Percentiles rank a stretch among this genome's conserved stretches.
These are phyloP conservation scores for Drosophila orena DNA, from an alignment of 1,140 invertebrate genomes.

Conservation along the genomic window DNA sequence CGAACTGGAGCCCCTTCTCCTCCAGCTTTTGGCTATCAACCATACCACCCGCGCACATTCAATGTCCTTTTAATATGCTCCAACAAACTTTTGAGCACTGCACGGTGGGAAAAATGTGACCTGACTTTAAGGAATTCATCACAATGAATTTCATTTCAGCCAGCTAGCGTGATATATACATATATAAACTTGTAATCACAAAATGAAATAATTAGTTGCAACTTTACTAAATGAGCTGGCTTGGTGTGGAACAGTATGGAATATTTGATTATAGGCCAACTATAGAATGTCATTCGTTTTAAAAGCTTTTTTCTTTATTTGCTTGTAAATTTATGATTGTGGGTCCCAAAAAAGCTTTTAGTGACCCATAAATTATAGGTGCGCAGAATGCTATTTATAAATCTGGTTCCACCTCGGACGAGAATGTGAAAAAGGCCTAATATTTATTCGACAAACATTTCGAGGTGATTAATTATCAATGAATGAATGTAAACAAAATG, in stretches of 20 bases:
- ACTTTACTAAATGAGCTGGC: too few relatives aligned
- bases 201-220: neutral
- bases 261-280: too few relatives aligned
- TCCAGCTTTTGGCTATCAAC: neutral
- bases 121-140: neutral
- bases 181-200: neutral
- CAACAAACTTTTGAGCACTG: slow-evolving; percentile 29
- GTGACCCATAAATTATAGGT: slow-evolving; percentile 22
- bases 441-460: too few relatives aligned
- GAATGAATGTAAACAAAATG: too few relatives aligned
- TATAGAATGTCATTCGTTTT: neutral
- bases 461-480: too few relatives aligned
- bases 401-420: neutral
- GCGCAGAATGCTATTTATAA: too few relatives aligned
- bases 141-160: neutral
- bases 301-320: neutral
- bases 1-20: slow-evolving; percentile 12
- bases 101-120: slow-evolving; percentile 36
- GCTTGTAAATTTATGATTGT: too few relatives aligned
- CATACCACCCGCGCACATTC: slow-evolving; percentile 51
- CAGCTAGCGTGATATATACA: neutral
- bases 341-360: neutral
- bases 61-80: slow-evolving; percentile 71
- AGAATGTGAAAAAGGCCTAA: neutral
- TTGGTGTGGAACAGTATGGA: too few relatives aligned